These are phyloP conservation scores for Prionailurus bengalensis DNA, from an alignment of 2,113 vertebrate genomes.

Conservation along the genomic window DNA sequence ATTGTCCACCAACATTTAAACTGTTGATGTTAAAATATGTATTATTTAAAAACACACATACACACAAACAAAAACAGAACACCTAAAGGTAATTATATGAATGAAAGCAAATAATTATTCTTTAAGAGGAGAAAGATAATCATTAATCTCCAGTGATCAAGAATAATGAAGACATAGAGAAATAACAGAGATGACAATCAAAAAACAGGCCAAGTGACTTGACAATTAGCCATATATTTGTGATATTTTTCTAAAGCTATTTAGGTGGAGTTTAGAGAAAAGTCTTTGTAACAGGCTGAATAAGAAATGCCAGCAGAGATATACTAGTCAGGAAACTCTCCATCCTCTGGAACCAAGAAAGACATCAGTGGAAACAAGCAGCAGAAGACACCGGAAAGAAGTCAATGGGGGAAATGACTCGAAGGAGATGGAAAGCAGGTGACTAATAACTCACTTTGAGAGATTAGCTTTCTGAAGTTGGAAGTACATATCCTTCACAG, in stretches of 20 bases:
- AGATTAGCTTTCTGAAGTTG: not conserved
- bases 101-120: not conserved
- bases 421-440: not conserved
- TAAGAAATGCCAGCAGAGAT: not conserved
- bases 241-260: not conserved
- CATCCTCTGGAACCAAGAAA: not conserved
- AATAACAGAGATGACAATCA: not conserved
- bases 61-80: not conserved
- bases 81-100: not conserved
- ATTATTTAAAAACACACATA: not conserved
- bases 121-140: not conserved
- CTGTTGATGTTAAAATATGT: not conserved
- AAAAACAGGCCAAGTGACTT: not conserved
- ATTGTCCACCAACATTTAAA: not conserved
- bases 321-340: not conserved
- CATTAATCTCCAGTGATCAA: not conserved
- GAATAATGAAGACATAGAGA: not conserved
- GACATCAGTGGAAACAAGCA: not conserved
- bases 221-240: not conserved
- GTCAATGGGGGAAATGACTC: not conserved
- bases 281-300: not conserved
- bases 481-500: not conserved
- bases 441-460: not conserved
- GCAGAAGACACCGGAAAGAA: not conserved
- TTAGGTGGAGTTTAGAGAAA: not conserved